phyloP scores from a whole-genome alignment of 2,113 vertebrate species.

The Pseudopipra pipra region DNA sequence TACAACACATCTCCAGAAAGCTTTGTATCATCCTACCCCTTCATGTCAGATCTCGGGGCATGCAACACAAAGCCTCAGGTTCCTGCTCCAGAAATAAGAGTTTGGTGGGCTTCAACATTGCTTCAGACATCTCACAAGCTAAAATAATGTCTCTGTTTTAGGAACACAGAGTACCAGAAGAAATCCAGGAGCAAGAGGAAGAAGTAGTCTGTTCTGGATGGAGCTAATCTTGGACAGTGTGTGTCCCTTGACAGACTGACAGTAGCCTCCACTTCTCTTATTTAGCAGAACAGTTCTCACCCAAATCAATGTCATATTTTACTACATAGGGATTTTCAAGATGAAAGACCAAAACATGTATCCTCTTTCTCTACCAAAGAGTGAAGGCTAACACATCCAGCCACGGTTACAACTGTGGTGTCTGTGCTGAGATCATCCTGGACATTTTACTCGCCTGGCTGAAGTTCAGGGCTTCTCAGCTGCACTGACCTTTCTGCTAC shows the following conservation, averaged over 20 bases:
- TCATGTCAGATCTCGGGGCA: neutral
- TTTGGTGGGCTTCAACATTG: neutral
- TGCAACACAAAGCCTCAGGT: neutral
- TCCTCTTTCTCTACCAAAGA: neutral
- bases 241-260: neutral
- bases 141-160: neutral
- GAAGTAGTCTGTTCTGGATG: neutral
- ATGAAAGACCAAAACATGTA: neutral
- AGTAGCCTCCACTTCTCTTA: neutral
- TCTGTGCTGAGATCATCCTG: neutral
- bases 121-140: neutral
- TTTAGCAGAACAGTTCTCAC: neutral
- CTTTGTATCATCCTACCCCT: neutral
- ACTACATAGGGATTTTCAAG: neutral
- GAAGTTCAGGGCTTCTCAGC: neutral
- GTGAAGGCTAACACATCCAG: neutral
- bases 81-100: neutral
- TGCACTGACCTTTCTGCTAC: neutral
- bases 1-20: neutral
- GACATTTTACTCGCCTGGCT: accelerated
- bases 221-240: neutral
- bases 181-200: neutral
- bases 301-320: neutral
- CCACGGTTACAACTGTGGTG: neutral
- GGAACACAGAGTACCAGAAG: neutral